These are phyloP conservation scores for Halesus radiatus DNA, from an alignment of 1,140 invertebrate species.

Conservation along the genomic window DNA sequence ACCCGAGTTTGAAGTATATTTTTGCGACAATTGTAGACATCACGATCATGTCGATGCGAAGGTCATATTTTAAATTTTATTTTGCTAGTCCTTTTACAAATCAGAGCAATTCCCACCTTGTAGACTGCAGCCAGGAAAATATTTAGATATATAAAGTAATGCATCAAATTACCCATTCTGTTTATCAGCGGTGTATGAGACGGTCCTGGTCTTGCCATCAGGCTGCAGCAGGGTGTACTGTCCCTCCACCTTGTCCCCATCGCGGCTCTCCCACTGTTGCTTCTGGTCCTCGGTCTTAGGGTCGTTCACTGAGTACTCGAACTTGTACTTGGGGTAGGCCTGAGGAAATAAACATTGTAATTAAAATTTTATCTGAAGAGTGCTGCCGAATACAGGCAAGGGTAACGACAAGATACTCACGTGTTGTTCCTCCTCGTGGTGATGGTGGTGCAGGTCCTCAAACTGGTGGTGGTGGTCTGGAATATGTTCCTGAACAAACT, in stretches of 20 bases:
- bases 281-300: slow-evolving; percentile 71
- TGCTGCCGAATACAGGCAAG: too few species aligned
- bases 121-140: too few species aligned
- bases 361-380: too few species aligned
- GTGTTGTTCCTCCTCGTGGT: slow-evolving; percentile 4
- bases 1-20: too few species aligned
- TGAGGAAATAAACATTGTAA: slow-evolving; percentile 21
- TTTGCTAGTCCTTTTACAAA: too few species aligned
- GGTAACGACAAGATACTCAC: not conserved
- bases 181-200: slow-evolving; percentile 73
- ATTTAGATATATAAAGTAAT: too few species aligned
- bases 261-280: slow-evolving; percentile 70
- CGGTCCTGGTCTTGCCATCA: slow-evolving; percentile 71
- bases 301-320: slow-evolving; percentile 69
- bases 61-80: too few species aligned
- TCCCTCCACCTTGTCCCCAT: slow-evolving; percentile 70
- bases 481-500: slow-evolving; percentile 66
- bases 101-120: too few species aligned
- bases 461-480: slow-evolving; percentile 60
- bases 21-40: too few species aligned
- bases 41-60: too few species aligned
- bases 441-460: not conserved
- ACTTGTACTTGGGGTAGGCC: slow-evolving; percentile 69
- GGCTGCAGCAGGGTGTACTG: slow-evolving; percentile 71
- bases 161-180: slow-evolving; percentile 65